These are phyloP conservation scores for Otolemur crassicaudatus DNA, from an alignment of 2,797 vertebrate genomes.

Conservation along the genomic window DNA sequence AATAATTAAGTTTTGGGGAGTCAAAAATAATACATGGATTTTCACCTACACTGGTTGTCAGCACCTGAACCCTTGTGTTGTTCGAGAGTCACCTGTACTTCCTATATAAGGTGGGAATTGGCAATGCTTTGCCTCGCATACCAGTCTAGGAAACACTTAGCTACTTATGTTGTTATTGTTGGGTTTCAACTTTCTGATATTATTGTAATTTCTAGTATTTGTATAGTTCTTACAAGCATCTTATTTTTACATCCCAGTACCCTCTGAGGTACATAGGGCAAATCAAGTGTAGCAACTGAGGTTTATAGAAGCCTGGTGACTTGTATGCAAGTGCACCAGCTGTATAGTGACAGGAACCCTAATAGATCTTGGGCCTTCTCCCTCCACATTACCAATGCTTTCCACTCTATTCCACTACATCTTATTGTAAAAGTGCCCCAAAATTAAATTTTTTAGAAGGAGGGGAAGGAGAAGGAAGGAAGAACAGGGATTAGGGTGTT, in stretches of 20 bases:
- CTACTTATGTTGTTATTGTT: neutral
- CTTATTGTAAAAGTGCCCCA: neutral
- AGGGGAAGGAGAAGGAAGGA: too few relatives aligned
- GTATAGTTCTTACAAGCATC: neutral
- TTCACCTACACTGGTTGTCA: neutral
- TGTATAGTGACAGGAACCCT: neutral
- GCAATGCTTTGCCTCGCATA: neutral
- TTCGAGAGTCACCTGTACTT: neutral
- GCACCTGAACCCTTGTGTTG: neutral
- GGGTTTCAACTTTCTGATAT: neutral
- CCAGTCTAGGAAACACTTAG: neutral
- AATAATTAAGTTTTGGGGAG: neutral
- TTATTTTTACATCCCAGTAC: neutral
- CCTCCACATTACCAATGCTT: neutral
- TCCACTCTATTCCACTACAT: neutral
- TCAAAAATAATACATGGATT: neutral
- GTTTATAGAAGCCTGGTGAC: neutral
- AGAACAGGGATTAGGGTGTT: too few relatives aligned
- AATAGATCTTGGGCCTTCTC: neutral
- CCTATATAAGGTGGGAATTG: neutral
- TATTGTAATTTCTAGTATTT: neutral
- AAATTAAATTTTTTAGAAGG: neutral
- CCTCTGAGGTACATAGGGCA: neutral
- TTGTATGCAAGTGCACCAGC: neutral
- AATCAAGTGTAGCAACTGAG: neutral